These are phyloP conservation scores for Hydractinia echinata DNA, from an alignment of 30 jellyfish, hydroid and myxozoan genomes.

Conservation along the genomic window DNA sequence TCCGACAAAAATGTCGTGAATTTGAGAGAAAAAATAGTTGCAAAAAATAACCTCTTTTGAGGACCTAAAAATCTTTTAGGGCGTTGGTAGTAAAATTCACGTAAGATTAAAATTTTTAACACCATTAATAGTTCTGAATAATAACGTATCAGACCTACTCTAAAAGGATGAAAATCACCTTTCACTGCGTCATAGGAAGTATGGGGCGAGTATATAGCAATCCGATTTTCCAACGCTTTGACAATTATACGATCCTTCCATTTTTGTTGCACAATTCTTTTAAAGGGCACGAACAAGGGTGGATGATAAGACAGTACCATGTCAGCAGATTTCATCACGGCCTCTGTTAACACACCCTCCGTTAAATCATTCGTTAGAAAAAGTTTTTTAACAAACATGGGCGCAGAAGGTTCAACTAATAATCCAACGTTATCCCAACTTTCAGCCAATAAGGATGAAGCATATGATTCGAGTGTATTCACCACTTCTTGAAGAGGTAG, in stretches of 20 bases:
- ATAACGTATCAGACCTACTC: not conserved
- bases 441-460: conserved; percentile 74
- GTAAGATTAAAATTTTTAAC: too few relatives aligned
- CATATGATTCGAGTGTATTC: conserved; percentile 46
- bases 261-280: conserved; percentile 52
- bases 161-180: conserved; percentile 17
- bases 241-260: conserved; percentile 78
- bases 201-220: conserved; percentile 94
- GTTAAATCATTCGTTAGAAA: conserved; percentile 89
- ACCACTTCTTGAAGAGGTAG: conserved; percentile 53
- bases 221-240: conserved; percentile 71
- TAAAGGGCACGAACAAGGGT: conserved; percentile 72
- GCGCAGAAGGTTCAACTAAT: conserved; percentile 82
- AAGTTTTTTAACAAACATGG: conserved; percentile 45
- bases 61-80: too few relatives aligned
- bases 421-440: conserved; percentile 99
- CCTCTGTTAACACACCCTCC: conserved; percentile 71
- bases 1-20: too few relatives aligned
- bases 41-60: too few relatives aligned
- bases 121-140: not conserved
- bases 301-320: conserved; percentile 94
- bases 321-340: conserved; percentile 44
- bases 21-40: too few relatives aligned
- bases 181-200: conserved; percentile 78
- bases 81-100: too few relatives aligned